Conservation (phyloP, 1,140 invertebrate genomes). For the Triops longicaudatus region DNA sequence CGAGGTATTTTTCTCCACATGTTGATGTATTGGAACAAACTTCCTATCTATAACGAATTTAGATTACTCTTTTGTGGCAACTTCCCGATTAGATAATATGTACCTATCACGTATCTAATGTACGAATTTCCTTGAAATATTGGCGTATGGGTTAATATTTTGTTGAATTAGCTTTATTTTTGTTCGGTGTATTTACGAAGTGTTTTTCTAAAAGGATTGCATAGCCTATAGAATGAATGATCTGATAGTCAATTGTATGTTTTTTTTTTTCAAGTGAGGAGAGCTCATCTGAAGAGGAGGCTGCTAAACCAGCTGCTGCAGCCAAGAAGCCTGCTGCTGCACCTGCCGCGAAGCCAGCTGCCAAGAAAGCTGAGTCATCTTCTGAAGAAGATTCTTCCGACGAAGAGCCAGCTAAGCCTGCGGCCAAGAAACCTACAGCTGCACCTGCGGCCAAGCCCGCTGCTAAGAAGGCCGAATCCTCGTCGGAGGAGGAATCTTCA, state of each 20-base stretch:
- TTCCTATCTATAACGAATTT: no score
- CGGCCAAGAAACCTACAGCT: background rate
- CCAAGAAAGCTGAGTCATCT: slow-evolving; percentile 28
- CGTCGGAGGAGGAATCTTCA: slow-evolving; percentile 26
- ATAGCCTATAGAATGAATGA: no score
- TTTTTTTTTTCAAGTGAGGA: background rate
- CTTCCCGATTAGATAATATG: no score
- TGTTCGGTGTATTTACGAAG: no score
- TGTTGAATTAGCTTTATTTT: no score
- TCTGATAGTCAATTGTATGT: background rate
- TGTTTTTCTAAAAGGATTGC: no score
- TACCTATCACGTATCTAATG: no score
- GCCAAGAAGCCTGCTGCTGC: background rate
- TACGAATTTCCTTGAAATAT: no score
- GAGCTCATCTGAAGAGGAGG: slow-evolving; percentile 29
- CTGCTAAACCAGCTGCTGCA: background rate
- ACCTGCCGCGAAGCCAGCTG: slow-evolving; percentile 22
- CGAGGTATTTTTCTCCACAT: background rate
- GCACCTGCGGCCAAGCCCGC: slow-evolving; percentile 23
- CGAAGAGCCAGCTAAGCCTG: slow-evolving; percentile 20
- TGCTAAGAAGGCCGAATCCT: slow-evolving; percentile 27
- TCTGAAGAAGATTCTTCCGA: slow-evolving; percentile 27
- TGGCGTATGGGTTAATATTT: no score
- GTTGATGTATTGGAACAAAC: no score
- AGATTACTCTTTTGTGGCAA: no score